Base-by-base conservation (phyloP, 2,797 vertebrate genomes). In the Sebastes kiyomatsui region DNA sequence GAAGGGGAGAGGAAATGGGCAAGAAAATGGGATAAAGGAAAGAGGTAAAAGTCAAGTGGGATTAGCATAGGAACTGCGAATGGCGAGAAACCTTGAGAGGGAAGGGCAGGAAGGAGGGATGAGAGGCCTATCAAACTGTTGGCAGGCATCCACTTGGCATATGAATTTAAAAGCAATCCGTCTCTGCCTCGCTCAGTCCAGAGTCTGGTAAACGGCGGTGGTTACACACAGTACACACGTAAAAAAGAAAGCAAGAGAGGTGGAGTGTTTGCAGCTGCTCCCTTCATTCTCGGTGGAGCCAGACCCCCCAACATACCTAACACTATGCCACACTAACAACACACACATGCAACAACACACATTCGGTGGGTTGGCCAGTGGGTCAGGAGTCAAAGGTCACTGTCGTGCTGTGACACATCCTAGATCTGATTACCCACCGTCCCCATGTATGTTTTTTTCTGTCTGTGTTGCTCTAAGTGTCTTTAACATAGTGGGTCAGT, bases 261-360 rank as follows among this genome's bases (percentile, higher is more conserved):
- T 49, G 78, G 77, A 77, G 80, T 52, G 23, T 83, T 69, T 72
- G 91, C 94, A 95, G 93, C 93, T 93, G 93, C 83, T 91, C 75
- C 84, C 77, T 88, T 88, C 80, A 81, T 85, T 90, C 88, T 87
- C 67, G 38, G 65, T 72, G 49, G 59, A 84, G 67, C 76, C 66
- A 77, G 85, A 74, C 81, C 85, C 75, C 79, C 80, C 58, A 73
- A n/a, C 83, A 82, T 79, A 82, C 60, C 42, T 54, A 11, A 71
- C 79, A 66, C 71, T 46, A 38, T 59, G 38, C 65, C 25, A 33
- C 65, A 25, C 68, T 56, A 46, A 78, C 66, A 67, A 59, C 85
- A 75, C 77, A 77, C 73, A 80, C 58, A 77, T 62, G 67, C 71
- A 82, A 68, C 67, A 56, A 66, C 85, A 85, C 82, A 84, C 81